These are phyloP conservation scores for Salarias fasciatus DNA, from an alignment of 2,797 vertebrate species.

Conservation along the genomic window DNA sequence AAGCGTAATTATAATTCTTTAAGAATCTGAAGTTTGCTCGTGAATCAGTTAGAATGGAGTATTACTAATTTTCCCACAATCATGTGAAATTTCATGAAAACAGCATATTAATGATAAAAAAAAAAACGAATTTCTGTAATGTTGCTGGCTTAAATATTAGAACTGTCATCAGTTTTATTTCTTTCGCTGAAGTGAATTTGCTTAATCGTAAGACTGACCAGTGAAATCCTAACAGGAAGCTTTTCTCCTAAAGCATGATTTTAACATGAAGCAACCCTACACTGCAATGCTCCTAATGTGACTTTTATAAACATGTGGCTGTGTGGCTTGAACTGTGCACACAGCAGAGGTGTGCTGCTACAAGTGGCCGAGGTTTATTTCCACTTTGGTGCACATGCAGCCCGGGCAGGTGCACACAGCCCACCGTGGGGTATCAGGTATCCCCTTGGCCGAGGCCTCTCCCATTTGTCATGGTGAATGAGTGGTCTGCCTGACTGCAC, in stretches of 20 bases:
- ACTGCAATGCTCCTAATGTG: not conserved
- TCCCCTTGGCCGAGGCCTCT: conserved; percentile 75
- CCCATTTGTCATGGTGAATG: conserved; percentile 85
- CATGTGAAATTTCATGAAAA: too few relatives aligned
- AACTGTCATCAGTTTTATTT: not conserved
- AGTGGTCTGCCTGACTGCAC: conserved; percentile 83
- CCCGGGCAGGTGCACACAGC: conserved; percentile 75
- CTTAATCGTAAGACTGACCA: too few relatives aligned
- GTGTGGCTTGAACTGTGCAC: conserved; percentile 4
- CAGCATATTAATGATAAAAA: too few relatives aligned
- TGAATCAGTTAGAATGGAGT: too few relatives aligned
- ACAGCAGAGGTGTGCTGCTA: conserved; percentile 38
- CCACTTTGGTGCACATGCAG: conserved; percentile 64
- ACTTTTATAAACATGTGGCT: conserved; percentile 15
- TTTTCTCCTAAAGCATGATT: not conserved
- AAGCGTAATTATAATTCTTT: too few relatives aligned
- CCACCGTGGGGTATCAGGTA: conserved; percentile 80
- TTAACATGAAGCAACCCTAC: not conserved
- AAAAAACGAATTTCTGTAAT: not conserved
- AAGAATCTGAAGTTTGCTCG: too few relatives aligned
- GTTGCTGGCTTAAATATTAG: not conserved
- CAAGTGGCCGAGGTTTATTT: conserved; percentile 71
- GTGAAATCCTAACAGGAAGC: not conserved
- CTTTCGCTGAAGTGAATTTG: not conserved
- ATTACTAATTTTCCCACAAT: too few relatives aligned